Evolutionary conservation across 2,797 vertebrate genomes (phyloP).

Genomic region (Phalloptychus januarius): DNA sequence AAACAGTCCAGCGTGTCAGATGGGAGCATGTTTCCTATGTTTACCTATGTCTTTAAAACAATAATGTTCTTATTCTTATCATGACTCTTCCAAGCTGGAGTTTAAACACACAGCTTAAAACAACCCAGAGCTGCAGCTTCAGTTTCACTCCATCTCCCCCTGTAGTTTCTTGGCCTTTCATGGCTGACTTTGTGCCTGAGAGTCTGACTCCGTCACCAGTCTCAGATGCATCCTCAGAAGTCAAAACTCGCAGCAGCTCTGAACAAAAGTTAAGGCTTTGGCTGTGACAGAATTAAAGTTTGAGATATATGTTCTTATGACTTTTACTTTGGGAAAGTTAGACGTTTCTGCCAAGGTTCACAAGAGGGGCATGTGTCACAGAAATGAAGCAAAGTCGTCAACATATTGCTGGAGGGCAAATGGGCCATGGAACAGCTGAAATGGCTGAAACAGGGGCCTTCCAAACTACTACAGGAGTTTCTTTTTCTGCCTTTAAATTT

Average conservation of each 20-base stretch:
- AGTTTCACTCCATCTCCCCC: not conserved
- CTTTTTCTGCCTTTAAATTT: slow-evolving; percentile 10
- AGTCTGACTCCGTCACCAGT: slow-evolving; percentile 7
- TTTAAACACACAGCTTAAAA: not conserved
- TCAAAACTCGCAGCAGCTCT: slow-evolving; percentile 4
- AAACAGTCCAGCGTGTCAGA: not conserved
- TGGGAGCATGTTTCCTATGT: slow-evolving; percentile 2
- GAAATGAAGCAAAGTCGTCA: slow-evolving; percentile 61
- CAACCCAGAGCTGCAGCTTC: not conserved
- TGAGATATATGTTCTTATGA: slow-evolving; percentile 5
- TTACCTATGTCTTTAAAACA: slow-evolving; percentile 10
- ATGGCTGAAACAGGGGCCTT: slow-evolving; percentile 43
- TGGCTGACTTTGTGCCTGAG: not conserved
- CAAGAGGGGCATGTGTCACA: slow-evolving; percentile 56
- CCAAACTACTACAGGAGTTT: slow-evolving; percentile 20
- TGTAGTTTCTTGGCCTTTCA: not conserved
- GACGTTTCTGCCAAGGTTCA: slow-evolving; percentile 50
- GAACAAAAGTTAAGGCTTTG: slow-evolving; percentile 3
- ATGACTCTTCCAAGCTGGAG: not conserved
- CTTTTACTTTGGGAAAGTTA: slow-evolving; percentile 17
- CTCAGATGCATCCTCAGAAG: slow-evolving; percentile 16
- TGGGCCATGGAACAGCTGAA: slow-evolving; percentile 64
- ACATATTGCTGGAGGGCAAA: slow-evolving; percentile 51
- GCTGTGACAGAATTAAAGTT: slow-evolving; percentile 19
- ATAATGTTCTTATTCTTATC: slow-evolving; percentile 17